A percentile compares a stretch with the other conserved stretches of the same genome.
These are phyloP conservation scores for Ridgeia piscesae DNA, from an alignment of 1,140 invertebrate genomes.

Conservation along the genomic window DNA sequence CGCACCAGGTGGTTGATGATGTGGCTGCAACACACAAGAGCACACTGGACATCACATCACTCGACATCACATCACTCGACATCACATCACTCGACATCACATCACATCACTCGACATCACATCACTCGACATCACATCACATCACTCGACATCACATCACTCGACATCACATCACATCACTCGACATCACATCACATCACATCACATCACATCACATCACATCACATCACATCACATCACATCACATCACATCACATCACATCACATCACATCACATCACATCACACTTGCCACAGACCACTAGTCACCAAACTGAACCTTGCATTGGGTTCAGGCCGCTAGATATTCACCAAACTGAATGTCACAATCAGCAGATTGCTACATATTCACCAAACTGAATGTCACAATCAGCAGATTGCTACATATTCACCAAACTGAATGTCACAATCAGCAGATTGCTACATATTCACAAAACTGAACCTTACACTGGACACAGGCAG, in stretches of 20 bases:
- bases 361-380: too few relatives aligned
- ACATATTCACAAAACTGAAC: too few relatives aligned
- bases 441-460: too few relatives aligned
- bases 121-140: neutral
- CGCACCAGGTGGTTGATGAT: slow-evolving; percentile 98
- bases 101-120: neutral
- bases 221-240: neutral
- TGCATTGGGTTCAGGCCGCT: too few relatives aligned
- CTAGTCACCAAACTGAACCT: too few relatives aligned
- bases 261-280: neutral
- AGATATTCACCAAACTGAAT: too few relatives aligned
- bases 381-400: too few relatives aligned
- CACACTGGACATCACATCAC: neutral
- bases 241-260: neutral
- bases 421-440: too few relatives aligned
- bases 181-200: neutral
- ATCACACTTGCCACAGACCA: too few relatives aligned
- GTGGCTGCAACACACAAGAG: slow-evolving; percentile 68
- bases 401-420: too few relatives aligned
- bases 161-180: too few relatives aligned
- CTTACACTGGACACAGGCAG: too few relatives aligned
- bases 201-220: neutral
- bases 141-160: neutral
- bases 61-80: neutral
- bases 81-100: neutral